Base-by-base conservation (phyloP, 2,113 vertebrate genomes). In the Rhipidura dahli region DNA sequence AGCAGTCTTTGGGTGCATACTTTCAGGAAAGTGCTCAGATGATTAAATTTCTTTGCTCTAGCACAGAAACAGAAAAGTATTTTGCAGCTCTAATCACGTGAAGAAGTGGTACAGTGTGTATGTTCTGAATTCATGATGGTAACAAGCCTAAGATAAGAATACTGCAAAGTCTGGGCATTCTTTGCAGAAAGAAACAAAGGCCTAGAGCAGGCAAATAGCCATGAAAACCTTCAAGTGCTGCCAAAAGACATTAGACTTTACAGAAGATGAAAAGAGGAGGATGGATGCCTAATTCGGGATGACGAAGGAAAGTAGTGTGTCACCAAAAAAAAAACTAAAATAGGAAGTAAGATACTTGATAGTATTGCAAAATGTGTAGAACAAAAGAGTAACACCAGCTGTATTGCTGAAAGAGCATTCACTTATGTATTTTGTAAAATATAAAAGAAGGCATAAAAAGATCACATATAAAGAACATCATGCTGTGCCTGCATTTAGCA, bases 181-280 rank as follows among this genome's bases (percentile, higher is more conserved):
- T 90, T 93, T 80, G 63, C 45, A 59, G 64, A 73, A 90, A 72
- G 71, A 73, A 90, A 72, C 63, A 79, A 69, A 83, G 33, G 54
- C 50, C 53, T 85, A 7, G 28, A 54, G 54, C 71, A 88, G 79
- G 68, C 79, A 90, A 31, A 90, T 73, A 94, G 83, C 76, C 63
- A 73, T 86, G 33, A 86, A 94, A 77, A 18, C 33, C 92, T 93
- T 89, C 45, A 79, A 88, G 45, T 86, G 57, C 85, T 94, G 75
- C 90, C 92, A 95, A 83, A 79, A 95, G 79, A 79, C 44, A 12
- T n/a, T 53, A 75, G 84, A 77, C 50, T 92, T 83, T 39, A 78
- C 33, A 54, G 68, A 73, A 89, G 37, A 86, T 83, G 85, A 86
- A 96, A 96, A 66, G 68, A 86, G 63, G 9, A 44, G 47, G 26